phyloP scores from a whole-genome alignment of 1,140 invertebrate species.

The Batillaria attramentaria region DNA sequence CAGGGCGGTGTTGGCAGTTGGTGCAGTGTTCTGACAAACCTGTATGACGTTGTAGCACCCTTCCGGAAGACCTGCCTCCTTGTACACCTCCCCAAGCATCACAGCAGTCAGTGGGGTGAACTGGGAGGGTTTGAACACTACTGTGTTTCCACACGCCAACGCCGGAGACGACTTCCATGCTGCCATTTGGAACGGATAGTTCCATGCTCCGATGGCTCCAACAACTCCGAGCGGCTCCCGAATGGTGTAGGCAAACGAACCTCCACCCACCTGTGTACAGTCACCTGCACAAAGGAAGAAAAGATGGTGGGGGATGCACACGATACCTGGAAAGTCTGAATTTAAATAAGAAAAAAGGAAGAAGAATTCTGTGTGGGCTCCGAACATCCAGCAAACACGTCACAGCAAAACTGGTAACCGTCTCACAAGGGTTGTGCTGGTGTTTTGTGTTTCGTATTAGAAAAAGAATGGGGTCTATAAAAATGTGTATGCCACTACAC shows the following conservation, averaged over 20 bases:
- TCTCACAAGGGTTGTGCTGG: not conserved
- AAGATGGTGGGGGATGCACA: not conserved
- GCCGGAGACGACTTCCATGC: constrained; percentile 74
- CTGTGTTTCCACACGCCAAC: constrained; percentile 75
- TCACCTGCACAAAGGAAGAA: constrained; percentile 60
- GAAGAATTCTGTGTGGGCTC: not conserved
- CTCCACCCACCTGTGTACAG: constrained; percentile 64
- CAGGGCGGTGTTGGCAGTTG: too few species aligned
- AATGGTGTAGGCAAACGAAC: constrained; percentile 71
- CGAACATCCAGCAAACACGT: not conserved
- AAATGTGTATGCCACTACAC: too few species aligned
- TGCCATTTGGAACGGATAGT: constrained; percentile 77
- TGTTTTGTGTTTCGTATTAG: not conserved
- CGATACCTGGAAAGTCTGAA: not conserved
- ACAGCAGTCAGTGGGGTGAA: constrained; percentile 75
- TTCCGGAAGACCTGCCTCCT: constrained; percentile 74
- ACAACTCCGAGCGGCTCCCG: constrained; percentile 76
- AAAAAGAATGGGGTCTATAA: too few species aligned
- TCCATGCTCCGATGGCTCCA: constrained; percentile 77
- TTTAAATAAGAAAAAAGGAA: not conserved
- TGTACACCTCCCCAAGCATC: constrained; percentile 74
- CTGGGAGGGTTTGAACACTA: constrained; percentile 76
- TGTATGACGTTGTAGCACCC: constrained; percentile 77
- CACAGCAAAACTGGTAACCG: not conserved
- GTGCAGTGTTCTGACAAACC: constrained; percentile 66